These are phyloP conservation scores for Cylindroiulus punctatus DNA, from an alignment of 2,888 invertebrate genomes.

Conservation along the genomic window DNA sequence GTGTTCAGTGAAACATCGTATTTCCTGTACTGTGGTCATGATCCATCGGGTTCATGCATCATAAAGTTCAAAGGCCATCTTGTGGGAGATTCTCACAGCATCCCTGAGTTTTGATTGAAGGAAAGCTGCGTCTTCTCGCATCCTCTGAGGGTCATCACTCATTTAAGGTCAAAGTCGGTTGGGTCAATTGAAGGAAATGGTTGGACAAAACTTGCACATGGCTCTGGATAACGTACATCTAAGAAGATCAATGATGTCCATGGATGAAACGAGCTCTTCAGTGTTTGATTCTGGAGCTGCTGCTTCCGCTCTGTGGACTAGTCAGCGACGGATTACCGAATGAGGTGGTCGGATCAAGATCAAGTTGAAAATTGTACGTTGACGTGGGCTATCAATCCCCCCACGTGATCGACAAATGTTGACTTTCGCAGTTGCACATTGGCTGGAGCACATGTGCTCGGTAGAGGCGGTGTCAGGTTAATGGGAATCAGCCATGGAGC, in stretches of 20 bases:
- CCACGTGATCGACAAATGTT: slow-evolving; percentile 18
- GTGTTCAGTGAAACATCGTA: no score
- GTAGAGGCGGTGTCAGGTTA: slow-evolving; percentile 6
- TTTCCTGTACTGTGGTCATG: no score
- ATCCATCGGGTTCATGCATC: no score
- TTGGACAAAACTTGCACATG: no score
- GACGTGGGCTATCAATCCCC: background rate
- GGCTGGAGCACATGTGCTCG: slow-evolving; percentile 3
- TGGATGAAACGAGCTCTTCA: background rate
- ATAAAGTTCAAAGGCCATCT: no score
- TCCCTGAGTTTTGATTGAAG: no score
- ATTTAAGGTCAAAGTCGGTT: no score
- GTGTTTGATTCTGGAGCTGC: no score
- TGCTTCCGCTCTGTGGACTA: background rate
- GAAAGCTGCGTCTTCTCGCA: no score
- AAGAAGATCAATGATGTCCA: background rate
- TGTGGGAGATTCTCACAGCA: no score
- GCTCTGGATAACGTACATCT: background rate
- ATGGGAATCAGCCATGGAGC: background rate
- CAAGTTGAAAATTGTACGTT: background rate
- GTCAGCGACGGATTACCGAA: background rate
- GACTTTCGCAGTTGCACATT: slow-evolving; percentile 18
- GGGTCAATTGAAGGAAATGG: no score
- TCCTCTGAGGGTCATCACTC: no score
- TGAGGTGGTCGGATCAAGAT: background rate